Conservation (phyloP, 2,113 vertebrate species). For the Indicator indicator region DNA sequence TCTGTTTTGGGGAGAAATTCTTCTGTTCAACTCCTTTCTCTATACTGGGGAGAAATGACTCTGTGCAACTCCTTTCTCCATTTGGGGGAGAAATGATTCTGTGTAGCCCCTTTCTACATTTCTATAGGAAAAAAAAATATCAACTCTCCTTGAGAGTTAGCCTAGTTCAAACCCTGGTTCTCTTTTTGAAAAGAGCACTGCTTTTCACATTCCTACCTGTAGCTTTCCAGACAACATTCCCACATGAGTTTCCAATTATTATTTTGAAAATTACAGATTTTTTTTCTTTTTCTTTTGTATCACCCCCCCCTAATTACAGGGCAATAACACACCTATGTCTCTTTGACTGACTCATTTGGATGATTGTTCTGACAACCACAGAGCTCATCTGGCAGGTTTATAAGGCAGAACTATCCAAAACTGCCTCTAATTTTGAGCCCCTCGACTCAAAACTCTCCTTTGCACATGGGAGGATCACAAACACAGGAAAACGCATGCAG, state of each 20-base stretch:
- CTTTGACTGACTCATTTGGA: conserved; percentile 67
- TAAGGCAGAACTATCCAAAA: conserved; percentile 4
- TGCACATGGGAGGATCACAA: not conserved
- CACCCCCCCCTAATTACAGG: conserved; percentile 52
- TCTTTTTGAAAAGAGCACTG: conserved; percentile 38
- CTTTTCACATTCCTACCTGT: conserved; percentile 50
- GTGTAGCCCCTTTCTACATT: too few species aligned
- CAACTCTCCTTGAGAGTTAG: conserved; percentile 6
- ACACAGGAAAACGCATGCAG: conserved; percentile 10
- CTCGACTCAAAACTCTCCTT: conserved; percentile 1
- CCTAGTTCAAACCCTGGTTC: conserved; percentile 44
- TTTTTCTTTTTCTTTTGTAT: not conserved
- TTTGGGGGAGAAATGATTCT: not conserved
- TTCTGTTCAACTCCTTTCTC: too few species aligned
- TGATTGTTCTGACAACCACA: conserved; percentile 68
- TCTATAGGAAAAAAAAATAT: not conserved
- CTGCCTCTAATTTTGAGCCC: conserved; percentile 9
- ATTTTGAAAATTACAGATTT: conserved; percentile 75
- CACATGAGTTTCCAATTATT: conserved; percentile 68
- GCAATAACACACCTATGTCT: conserved; percentile 59
- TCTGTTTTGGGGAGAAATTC: too few species aligned
- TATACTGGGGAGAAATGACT: not conserved
- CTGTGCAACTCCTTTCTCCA: not conserved
- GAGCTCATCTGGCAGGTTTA: conserved; percentile 45
- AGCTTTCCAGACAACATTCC: conserved; percentile 40